These are phyloP conservation scores for Sthenelais limicola DNA, from an alignment of 2,888 invertebrate genomes.

Conservation along the genomic window DNA sequence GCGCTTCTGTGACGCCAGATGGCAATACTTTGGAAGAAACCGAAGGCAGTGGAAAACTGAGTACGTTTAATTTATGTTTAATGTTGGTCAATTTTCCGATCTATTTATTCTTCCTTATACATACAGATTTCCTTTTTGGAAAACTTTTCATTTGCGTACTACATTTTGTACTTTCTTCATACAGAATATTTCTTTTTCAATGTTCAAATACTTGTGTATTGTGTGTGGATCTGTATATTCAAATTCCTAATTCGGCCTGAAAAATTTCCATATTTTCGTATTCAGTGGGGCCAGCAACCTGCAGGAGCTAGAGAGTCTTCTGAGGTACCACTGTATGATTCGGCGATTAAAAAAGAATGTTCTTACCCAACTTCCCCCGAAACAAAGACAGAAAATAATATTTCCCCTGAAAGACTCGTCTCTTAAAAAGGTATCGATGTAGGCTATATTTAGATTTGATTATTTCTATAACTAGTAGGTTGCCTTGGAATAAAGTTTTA, in stretches of 20 bases:
- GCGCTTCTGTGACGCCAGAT: conserved; percentile 66
- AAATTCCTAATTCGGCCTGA: no score
- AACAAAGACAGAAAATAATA: conserved; percentile 66
- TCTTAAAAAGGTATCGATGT: conserved; percentile 65
- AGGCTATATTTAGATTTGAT: no score
- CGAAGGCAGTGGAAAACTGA: conserved; percentile 59
- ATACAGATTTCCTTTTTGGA: no score
- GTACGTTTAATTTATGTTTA: conserved; percentile 57
- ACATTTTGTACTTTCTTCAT: no score
- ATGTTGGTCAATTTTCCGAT: no score
- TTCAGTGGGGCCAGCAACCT: conserved; percentile 68
- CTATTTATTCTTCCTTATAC: background rate
- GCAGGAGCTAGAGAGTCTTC: conserved; percentile 62
- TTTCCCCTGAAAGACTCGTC: conserved; percentile 67
- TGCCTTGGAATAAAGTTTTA: no score
- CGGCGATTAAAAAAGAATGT: conserved; percentile 66
- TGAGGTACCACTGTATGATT: conserved; percentile 62
- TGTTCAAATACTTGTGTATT: no score
- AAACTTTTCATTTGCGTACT: no score
- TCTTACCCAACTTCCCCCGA: conserved; percentile 66
- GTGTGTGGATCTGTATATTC: no score
- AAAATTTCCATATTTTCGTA: no score
- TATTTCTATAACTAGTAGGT: no score
- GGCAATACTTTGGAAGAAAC: conserved; percentile 60
- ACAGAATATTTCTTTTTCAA: no score